Evolutionary conservation across 2,113 vertebrate genomes (phyloP).

Genomic region (Apeltes quadracus): DNA sequence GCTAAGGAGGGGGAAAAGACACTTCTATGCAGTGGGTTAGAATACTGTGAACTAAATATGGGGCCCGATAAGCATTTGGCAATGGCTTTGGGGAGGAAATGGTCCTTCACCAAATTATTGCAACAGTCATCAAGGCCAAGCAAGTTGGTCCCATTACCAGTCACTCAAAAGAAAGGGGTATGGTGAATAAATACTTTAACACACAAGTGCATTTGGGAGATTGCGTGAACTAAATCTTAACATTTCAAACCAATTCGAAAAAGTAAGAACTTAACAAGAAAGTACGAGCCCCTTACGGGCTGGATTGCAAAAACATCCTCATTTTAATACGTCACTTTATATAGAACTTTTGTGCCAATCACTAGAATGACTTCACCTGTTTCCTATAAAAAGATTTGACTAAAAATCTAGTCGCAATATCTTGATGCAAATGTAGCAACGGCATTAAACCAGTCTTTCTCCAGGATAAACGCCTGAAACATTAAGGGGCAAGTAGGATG

Average conservation of each 20-base stretch:
- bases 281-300: neutral
- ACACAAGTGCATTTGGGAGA: conserved; percentile 43
- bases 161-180: conserved; percentile 12
- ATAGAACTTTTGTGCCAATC: neutral
- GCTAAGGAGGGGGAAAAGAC: conserved; percentile 30
- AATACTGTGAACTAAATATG: conserved; percentile 57
- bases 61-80: conserved; percentile 18
- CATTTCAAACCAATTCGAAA: neutral
- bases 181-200: conserved; percentile 63
- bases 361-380: neutral
- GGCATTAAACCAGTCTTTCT: conserved; percentile 1
- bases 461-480: conserved; percentile 2
- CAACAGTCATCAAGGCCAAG: conserved; percentile 13
- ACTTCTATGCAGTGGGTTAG: conserved; percentile 24
- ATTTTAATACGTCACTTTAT: neutral
- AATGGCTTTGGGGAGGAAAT: neutral
- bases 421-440: neutral
- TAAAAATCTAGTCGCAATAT: neutral
- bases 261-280: neutral
- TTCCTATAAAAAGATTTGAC: neutral
- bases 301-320: neutral
- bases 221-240: neutral
- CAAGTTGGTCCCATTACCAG: conserved; percentile 43
- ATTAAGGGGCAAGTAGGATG: neutral
- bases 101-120: neutral